Conservation (phyloP, 2,797 vertebrate species). For the Arrhamphus sclerolepis region DNA sequence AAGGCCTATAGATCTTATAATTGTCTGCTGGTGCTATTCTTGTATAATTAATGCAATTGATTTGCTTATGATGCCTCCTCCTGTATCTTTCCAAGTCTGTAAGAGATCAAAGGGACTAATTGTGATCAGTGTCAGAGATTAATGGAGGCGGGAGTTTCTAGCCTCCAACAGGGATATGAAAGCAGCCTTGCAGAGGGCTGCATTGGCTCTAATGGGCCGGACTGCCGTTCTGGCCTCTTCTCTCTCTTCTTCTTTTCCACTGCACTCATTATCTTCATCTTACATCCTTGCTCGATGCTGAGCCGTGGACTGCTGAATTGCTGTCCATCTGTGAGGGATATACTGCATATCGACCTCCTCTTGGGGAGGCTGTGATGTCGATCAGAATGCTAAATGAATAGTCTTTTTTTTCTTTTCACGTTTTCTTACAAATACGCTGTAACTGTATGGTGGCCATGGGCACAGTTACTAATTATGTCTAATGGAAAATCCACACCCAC, state of each 20-base stretch:
- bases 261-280: constrained; percentile 71
- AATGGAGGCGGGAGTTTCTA: constrained; percentile 72
- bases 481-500: constrained; percentile 51
- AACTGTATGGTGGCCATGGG: constrained; percentile 31
- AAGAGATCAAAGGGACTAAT: constrained; percentile 77
- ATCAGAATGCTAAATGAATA: constrained; percentile 69
- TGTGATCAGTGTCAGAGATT: constrained; percentile 83
- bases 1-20: constrained; percentile 49
- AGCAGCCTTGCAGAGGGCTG: constrained; percentile 72
- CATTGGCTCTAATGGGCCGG: constrained; percentile 70
- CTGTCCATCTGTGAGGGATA: constrained; percentile 75
- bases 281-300: constrained; percentile 45
- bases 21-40: constrained; percentile 45
- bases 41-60: constrained; percentile 80
- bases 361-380: constrained; percentile 64
- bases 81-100: constrained; percentile 59
- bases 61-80: constrained; percentile 71
- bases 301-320: constrained; percentile 63
- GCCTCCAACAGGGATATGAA: constrained; percentile 65
- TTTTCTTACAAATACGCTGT: constrained; percentile 39
- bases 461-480: constrained; percentile 58
- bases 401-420: constrained; percentile 35
- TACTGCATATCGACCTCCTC: constrained; percentile 59
- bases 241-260: constrained; percentile 35
- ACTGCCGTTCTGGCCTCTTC: constrained; percentile 59